phyloP scores from a whole-genome alignment of 2,888 invertebrate genomes.

The Acanthacorydalis orientalis region DNA sequence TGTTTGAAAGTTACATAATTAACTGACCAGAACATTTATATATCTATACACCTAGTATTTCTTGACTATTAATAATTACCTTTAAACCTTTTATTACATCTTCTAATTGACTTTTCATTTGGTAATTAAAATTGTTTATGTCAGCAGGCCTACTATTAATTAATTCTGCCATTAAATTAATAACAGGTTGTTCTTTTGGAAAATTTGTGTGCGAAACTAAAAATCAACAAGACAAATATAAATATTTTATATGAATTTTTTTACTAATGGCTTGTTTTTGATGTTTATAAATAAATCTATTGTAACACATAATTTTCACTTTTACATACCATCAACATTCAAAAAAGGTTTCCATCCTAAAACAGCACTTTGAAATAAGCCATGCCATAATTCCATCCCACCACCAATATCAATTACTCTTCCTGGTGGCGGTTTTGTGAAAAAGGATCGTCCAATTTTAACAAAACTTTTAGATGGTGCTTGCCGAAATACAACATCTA shows the following conservation, averaged over 20 bases:
- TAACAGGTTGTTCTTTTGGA: slow-evolving; percentile 34
- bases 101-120: neutral
- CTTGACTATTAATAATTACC: neutral
- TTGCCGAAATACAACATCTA: slow-evolving; percentile 67
- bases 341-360: slow-evolving; percentile 77
- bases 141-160: neutral
- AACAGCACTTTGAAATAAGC: slow-evolving; percentile 83
- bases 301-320: neutral
- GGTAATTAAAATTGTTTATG: no score
- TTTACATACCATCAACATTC: slow-evolving; percentile 66
- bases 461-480: slow-evolving; percentile 32
- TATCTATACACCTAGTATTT: no score
- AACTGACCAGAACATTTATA: no score
- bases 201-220: slow-evolving; percentile 66
- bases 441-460: slow-evolving; percentile 67
- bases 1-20: no score
- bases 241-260: no score
- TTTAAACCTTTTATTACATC: slow-evolving; percentile 7
- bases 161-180: slow-evolving; percentile 25
- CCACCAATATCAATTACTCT: slow-evolving; percentile 45
- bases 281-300: neutral
- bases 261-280: slow-evolving; percentile 1
- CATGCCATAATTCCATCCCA: slow-evolving; percentile 83
- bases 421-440: slow-evolving; percentile 31
- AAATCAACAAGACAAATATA: slow-evolving; percentile 12